phyloP scores from a whole-genome alignment of 2,113 vertebrate species.

The Limanda limanda region DNA sequence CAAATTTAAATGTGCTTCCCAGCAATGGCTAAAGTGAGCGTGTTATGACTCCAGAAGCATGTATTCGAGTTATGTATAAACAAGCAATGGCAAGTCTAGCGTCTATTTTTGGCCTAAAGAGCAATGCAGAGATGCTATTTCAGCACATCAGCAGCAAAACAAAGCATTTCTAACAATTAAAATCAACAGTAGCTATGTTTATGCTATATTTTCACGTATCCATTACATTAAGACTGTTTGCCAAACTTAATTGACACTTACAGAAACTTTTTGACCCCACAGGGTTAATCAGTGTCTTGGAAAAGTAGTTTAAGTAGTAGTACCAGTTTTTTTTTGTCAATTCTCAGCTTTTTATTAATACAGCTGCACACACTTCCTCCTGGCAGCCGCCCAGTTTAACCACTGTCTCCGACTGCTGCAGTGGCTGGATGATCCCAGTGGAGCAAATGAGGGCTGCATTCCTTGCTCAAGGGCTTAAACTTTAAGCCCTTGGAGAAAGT shows the following conservation, averaged over 20 bases:
- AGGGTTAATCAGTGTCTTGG: neutral
- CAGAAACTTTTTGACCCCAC: neutral
- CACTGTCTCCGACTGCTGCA: neutral
- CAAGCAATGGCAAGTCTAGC: neutral
- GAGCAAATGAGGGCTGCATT: neutral
- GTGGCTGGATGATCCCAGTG: neutral
- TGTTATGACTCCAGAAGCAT: neutral
- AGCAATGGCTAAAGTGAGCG: neutral
- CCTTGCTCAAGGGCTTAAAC: neutral
- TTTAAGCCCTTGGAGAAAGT: too few relatives aligned
- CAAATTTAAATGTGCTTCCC: constrained; percentile 6
- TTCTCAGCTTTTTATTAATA: neutral
- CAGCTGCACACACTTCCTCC: neutral
- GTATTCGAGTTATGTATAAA: neutral
- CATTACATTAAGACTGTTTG: neutral
- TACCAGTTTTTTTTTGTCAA: neutral
- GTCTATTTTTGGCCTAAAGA: neutral
- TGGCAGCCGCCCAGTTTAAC: constrained; percentile 1
- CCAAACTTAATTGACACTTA: neutral
- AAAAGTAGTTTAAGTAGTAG: neutral
- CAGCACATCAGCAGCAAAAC: neutral
- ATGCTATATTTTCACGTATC: too few relatives aligned
- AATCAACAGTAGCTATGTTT: neutral
- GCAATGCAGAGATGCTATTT: neutral
- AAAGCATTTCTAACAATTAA: neutral